Base-by-base conservation (phyloP, 2,888 invertebrate species). In the Eretmocerus hayati region DNA sequence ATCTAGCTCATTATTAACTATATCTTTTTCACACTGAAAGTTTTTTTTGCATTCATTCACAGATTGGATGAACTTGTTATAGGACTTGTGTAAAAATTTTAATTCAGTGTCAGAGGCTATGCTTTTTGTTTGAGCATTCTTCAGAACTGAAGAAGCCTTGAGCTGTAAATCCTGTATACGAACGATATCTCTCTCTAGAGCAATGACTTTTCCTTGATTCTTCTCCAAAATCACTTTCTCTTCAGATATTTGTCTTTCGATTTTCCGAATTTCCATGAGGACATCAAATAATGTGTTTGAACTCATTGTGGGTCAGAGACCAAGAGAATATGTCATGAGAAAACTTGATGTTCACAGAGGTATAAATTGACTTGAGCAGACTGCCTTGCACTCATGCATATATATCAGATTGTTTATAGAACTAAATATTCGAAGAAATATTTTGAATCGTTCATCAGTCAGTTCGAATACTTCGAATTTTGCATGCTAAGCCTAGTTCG, bases 71-170 rank as follows among this genome's bases (percentile, higher is more conserved):
- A 32, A 35, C 8, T 4, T 26, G 11, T 40, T 5, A 41, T 56
- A 57, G 6, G 43, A 48, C 2, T 42, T 16, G 33, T 54, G 55
- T 32, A 58, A 33, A n/a, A 48, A 18, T 23, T 54, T 42, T 11
- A 63, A 48, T 36, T 56, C 44, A 19, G 18, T 42, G 2, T 41
- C 5, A 1, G 54, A 9, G n/a, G 42, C 5, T n/a, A 47, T 33
- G 5, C 48, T 40, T 47, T 50, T 49, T 26, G 15, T 26, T 32
- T 51, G 37, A 5, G 48, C 41, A 8, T 51, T 36, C n/a, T 55
- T 42, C 13, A 59, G 32, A n/a, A 58, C 39, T 16, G 51, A 42
- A 16, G 18, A 13, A 19, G 58, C 56, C 39, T 58, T 60, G 4
- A 52, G 15, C 38, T 54, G 53, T 13, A 57, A 23, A 20, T 38